Percentiles rank a stretch among this genome's conserved stretches.
Conservation (phyloP, 2,888 invertebrate species). For the Hyles lineata region DNA sequence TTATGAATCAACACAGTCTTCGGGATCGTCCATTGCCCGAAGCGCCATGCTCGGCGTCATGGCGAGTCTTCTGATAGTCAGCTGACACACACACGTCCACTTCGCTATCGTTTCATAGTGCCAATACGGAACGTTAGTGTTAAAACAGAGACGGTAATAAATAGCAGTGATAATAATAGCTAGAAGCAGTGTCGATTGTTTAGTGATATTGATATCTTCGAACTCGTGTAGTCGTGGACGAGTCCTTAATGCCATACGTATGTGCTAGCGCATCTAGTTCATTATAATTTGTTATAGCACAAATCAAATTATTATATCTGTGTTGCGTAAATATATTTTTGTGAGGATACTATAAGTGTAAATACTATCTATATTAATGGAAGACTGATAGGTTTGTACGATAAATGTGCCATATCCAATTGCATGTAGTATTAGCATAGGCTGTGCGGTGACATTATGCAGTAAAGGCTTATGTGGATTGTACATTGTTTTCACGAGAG, state of each 20-base stretch:
- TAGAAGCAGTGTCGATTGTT: constrained; percentile 38
- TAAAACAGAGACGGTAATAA: constrained; percentile 50
- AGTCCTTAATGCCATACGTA: constrained; percentile 1
- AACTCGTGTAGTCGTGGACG: constrained; percentile 22
- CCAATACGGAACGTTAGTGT: constrained; percentile 61
- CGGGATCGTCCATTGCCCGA: constrained; percentile 54
- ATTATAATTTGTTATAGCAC: constrained; percentile 14
- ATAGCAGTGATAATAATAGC: constrained; percentile 47
- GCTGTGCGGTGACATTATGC: constrained; percentile 35
- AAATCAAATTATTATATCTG: constrained; percentile 15
- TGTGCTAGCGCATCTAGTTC: not conserved
- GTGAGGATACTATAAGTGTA: constrained; percentile 48
- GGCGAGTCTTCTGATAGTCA: constrained; percentile 56
- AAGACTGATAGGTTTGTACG: constrained; percentile 82
- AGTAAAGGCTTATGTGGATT: constrained; percentile 42
- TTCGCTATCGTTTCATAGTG: constrained; percentile 58
- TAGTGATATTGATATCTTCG: constrained; percentile 24
- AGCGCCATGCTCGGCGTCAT: constrained; percentile 53
- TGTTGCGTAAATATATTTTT: constrained; percentile 42
- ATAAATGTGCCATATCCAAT: constrained; percentile 78
- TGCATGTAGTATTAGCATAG: constrained; percentile 42
- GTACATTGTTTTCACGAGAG: constrained; percentile 38
- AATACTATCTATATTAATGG: constrained; percentile 61
- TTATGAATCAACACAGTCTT: constrained; percentile 79
- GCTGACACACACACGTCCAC: constrained; percentile 62